Conservation (phyloP, 92 coral and sea anemone species). For the Chrysogorgia sp. region DNA sequence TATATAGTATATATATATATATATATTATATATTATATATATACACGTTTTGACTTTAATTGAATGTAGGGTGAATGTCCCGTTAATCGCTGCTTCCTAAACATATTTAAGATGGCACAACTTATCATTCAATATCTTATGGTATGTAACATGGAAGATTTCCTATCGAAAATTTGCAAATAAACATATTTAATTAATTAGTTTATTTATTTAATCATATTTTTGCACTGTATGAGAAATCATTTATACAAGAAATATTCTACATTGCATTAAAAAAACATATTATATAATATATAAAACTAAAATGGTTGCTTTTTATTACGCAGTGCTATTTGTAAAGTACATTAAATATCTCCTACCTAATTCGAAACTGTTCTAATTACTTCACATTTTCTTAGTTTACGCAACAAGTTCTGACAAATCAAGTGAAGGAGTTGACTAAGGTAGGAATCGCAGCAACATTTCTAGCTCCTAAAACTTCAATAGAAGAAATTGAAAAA, state of each 20-base stretch:
- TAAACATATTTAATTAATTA: background rate
- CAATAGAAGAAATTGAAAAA: background rate
- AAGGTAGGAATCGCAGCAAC: background rate
- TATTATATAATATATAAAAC: too few relatives aligned
- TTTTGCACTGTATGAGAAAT: background rate
- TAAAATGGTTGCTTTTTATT: background rate
- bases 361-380: background rate
- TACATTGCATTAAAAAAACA: too few relatives aligned
- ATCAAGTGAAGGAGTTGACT: slow-evolving; percentile 12
- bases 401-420: slow-evolving; percentile 18
- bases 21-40: background rate
- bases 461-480: background rate
- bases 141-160: background rate
- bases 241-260: too few relatives aligned
- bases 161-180: background rate
- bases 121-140: slow-evolving; percentile 30
- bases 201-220: background rate
- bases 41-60: background rate
- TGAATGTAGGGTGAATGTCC: background rate
- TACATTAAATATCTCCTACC: background rate
- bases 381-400: slow-evolving; percentile 1
- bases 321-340: background rate
- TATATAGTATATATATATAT: background rate
- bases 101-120: slow-evolving; percentile 30
- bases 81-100: slow-evolving; percentile 22